phyloP scores from a whole-genome alignment of 2,888 invertebrate species.

The Xanthorhoe designata region DNA sequence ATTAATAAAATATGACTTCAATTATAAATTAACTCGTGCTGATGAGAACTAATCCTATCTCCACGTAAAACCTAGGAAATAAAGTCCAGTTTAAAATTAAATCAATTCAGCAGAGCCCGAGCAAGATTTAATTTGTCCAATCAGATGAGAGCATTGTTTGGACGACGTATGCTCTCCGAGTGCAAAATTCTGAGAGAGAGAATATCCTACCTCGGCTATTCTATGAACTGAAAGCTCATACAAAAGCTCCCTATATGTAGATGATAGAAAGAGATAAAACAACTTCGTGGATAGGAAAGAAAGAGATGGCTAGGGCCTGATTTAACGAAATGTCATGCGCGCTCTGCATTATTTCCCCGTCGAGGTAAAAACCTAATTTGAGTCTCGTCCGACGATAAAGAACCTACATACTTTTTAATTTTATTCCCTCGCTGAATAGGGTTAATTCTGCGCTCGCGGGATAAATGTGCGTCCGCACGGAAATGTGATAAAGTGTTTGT shows the following conservation, averaged over 20 bases:
- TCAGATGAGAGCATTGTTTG: slow-evolving; percentile 65
- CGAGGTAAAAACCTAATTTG: slow-evolving; percentile 61
- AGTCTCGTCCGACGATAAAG: slow-evolving; percentile 47
- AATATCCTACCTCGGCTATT: not conserved
- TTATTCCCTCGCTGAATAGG: slow-evolving; percentile 60
- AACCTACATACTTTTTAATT: slow-evolving; percentile 56
- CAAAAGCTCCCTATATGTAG: not conserved
- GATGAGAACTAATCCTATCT: slow-evolving; percentile 25
- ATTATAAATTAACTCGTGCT: slow-evolving; percentile 5
- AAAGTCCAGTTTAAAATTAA: slow-evolving; percentile 28
- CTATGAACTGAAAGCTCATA: slow-evolving; percentile 2
- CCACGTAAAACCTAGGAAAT: slow-evolving; percentile 16
- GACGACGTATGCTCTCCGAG: slow-evolving; percentile 56
- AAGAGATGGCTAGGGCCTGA: slow-evolving; percentile 6
- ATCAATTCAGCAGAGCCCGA: slow-evolving; percentile 34
- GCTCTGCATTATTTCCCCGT: slow-evolving; percentile 18
- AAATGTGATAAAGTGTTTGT: slow-evolving; percentile 40
- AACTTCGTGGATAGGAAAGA: not conserved
- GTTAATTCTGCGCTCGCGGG: slow-evolving; percentile 59
- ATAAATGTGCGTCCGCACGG: slow-evolving; percentile 45
- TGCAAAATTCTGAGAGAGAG: slow-evolving; percentile 21
- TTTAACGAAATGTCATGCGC: slow-evolving; percentile 14
- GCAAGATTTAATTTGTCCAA: slow-evolving; percentile 65
- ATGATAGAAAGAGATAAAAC: slow-evolving; percentile 9
- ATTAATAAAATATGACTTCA: not conserved